These are phyloP conservation scores for Brachionus angularis DNA, from an alignment of 1,140 invertebrate species.

Conservation along the genomic window DNA sequence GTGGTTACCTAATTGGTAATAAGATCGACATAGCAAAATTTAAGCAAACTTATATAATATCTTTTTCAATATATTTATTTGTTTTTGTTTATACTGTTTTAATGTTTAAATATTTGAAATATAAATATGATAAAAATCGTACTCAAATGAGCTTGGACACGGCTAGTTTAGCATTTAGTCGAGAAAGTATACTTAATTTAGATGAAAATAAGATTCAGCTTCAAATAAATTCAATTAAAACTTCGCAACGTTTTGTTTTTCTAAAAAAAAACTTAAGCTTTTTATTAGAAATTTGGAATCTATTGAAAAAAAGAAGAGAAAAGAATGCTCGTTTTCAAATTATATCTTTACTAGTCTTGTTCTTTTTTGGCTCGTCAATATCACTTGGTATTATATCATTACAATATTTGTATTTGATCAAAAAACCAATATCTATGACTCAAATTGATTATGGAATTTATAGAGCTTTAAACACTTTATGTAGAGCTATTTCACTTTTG, in stretches of 20 bases:
- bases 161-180: too few relatives aligned
- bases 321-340: constrained; percentile 24
- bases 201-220: background rate
- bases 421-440: constrained; percentile 36
- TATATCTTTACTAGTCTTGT: constrained; percentile 12
- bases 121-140: too few relatives aligned
- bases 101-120: constrained; percentile 29
- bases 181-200: background rate
- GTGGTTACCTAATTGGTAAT: constrained; percentile 26
- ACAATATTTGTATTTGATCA: constrained; percentile 34
- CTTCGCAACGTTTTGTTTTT: too few relatives aligned
- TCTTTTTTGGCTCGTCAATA: constrained; percentile 17
- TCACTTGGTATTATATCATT: constrained; percentile 38
- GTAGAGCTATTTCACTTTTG: constrained; percentile 13
- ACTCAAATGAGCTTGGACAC: background rate
- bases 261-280: constrained; percentile 9
- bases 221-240: too few relatives aligned
- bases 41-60: constrained; percentile 36
- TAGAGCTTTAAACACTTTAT: constrained; percentile 14
- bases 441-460: constrained; percentile 33
- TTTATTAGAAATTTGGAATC: constrained; percentile 4
- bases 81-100: constrained; percentile 26
- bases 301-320: constrained; percentile 16
- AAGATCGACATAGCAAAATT: constrained; percentile 1
- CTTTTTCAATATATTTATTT: constrained; percentile 3